These are phyloP conservation scores for Acanthochromis polyacanthus DNA, from an alignment of 2,113 vertebrate species.

Conservation along the genomic window DNA sequence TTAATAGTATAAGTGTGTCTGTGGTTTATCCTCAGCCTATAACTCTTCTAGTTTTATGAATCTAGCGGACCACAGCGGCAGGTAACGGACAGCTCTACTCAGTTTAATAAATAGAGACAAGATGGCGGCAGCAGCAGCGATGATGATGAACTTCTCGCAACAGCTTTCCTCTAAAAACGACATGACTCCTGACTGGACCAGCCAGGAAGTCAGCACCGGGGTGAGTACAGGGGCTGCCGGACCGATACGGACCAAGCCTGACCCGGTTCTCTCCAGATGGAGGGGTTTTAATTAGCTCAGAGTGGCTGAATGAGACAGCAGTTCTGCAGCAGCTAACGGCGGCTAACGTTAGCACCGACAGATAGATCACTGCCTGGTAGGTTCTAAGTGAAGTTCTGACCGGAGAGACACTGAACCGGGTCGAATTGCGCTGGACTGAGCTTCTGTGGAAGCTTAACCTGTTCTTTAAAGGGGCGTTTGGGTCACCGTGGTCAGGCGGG, in stretches of 20 bases:
- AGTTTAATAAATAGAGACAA: background rate
- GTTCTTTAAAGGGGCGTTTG: background rate
- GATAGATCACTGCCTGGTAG: background rate
- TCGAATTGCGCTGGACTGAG: accelerated
- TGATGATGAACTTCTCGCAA: constrained; percentile 48
- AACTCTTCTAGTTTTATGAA: accelerated
- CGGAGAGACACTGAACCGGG: accelerated
- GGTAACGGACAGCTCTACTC: background rate
- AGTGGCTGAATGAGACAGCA: constrained; percentile 73
- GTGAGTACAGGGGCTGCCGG: constrained; percentile 44
- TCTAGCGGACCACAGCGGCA: background rate
- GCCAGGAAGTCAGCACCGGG: constrained; percentile 86
- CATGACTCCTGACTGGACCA: constrained; percentile 78
- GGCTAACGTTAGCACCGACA: constrained; percentile 32
- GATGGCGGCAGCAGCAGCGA: constrained; percentile 75
- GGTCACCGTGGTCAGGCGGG: background rate
- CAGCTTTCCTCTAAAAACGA: constrained; percentile 58
- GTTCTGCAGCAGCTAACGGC: constrained; percentile 48
- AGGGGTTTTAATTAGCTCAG: accelerated
- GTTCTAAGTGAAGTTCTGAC: background rate
- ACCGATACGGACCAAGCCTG: accelerated
- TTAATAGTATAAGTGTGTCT: accelerated
- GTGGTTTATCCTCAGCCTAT: accelerated
- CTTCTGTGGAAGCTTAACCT: too few species aligned
- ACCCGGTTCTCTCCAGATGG: accelerated